Base-by-base conservation (phyloP, 2,113 vertebrate species). In the Serilophus lunatus region DNA sequence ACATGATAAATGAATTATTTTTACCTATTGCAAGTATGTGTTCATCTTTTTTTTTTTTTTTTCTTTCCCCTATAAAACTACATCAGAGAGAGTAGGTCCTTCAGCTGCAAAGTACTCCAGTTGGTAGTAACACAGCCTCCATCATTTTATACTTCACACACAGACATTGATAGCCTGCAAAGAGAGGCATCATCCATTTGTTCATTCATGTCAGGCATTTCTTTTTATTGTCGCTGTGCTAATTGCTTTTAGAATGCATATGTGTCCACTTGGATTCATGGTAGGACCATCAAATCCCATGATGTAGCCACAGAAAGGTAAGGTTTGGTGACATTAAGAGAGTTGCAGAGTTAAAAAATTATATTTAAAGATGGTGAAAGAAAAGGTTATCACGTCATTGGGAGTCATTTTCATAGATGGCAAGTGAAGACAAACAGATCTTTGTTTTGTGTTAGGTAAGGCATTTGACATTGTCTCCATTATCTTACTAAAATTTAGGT, bases 141-240 rank as follows among this genome's bases (percentile, higher is more conserved):
- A 11, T 25, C 0, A 0, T 6, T 54, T 59, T 15, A 25, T 23
- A 25, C 10, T 68, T 49, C 59, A 20, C 13, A 47, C 15, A 25
- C 4, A 59, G 38, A 38, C 45, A 40, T 2, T 6, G 22, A 33
- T 11, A 50, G 50, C 10, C 26, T 83, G 47, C 19, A 79, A 78
- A 75, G 56, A 20, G 9, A 78, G 7, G 13, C 19, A 74, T 93
- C 38, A 49, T 26, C 15, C 59, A 6, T 65, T 78, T 51, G 56
- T 84, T 63, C 2, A n/a, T n/a, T n/a, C n/a, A n/a, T n/a, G n/a
- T n/a, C n/a, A n/a, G n/a, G n/a, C n/a, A n/a, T 66, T 75, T 59
- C 6, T 78, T 63, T n/a, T 57, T 38, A 7, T 33, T 60, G 7
- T 5, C 22, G 40, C 3, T 60, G 12, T 29, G 45, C 10, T 71